Evolutionary conservation across 2,888 invertebrate species (phyloP), one percentile per base, ranked within the genome.

Genomic region (Corbicula japonica): DNA sequence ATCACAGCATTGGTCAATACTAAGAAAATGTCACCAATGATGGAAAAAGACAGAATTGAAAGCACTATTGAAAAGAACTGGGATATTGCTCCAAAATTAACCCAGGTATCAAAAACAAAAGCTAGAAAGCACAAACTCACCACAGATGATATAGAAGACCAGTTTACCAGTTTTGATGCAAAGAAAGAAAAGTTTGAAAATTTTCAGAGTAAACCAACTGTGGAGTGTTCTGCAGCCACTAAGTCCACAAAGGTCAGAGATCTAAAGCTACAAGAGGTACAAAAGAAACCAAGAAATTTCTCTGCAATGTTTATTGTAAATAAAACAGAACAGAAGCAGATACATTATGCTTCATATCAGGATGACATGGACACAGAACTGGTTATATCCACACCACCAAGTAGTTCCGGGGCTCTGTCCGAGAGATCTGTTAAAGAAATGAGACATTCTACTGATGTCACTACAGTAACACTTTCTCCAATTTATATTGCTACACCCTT

Each of bases 61-160:
- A 34, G 32, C 2, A 21, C 21, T 10, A 48, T 34, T 26, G 44
- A 38, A 26, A 30, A 34, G 32, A 6, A 50, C 6, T 32, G 50
- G 66, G 38, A 61, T 41, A 21, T 38, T 30, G 23, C 23, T 0
- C 46, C 41, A 15, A 38, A 46, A 46, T 5, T 18, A 0, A 8
- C n/a, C 0, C 21, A 69, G 28, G 12, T 34, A 41, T 21, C n/a
- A 18, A 76, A 44, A 26, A 12, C 44, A 18, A 71, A 62, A 71
- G 38, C 61, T n/a, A 56, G 65, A 18, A 71, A 76, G 35, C 76
- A 71, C 18, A 76, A 76, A 21, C 66, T 76, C 3, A 32, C 52
- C 0, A 44, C 34, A 44, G 70, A 76, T n/a, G 32, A 21, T 30
- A 56, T 66, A 23, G 34, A 65, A 23, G 60, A 76, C 38, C 65